A percentile compares a stretch with the other conserved stretches of the same genome.
Conservation (phyloP, 64 coral and sea anemone species). For the Stichodactyla mertensii region DNA sequence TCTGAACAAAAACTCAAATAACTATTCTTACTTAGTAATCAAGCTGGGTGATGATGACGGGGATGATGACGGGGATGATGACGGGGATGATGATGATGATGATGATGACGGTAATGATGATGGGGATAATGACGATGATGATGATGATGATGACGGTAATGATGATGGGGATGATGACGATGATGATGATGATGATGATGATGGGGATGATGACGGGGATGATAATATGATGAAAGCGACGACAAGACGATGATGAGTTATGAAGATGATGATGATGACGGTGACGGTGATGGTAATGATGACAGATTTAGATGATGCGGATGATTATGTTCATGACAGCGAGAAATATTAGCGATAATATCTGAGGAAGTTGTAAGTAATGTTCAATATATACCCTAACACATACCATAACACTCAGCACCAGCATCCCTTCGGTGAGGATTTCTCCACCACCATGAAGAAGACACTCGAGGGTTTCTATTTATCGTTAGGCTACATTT, state of each 20-base stretch:
- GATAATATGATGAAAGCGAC: too few species aligned
- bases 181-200: background rate
- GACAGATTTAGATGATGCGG: too few species aligned
- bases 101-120: background rate
- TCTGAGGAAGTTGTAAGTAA: too few species aligned
- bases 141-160: background rate
- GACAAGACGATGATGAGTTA: background rate
- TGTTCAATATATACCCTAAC: background rate
- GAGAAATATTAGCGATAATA: too few species aligned
- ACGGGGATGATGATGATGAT: background rate
- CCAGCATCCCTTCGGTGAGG: conserved; percentile 7
- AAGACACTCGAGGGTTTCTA: background rate
- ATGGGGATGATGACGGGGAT: background rate
- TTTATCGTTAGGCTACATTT: conserved; percentile 14
- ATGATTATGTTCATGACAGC: too few species aligned
- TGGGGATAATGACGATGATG: background rate
- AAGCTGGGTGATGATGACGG: too few species aligned
- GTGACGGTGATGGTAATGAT: too few species aligned
- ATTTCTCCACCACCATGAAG: background rate
- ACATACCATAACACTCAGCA: conserved; percentile 13
- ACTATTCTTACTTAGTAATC: too few species aligned
- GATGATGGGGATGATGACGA: background rate
- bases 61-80: background rate
- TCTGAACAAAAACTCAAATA: too few species aligned
- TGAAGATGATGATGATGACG: too few species aligned